Conservation (phyloP, 2,113 vertebrate species). For the Anoura caudifer region DNA sequence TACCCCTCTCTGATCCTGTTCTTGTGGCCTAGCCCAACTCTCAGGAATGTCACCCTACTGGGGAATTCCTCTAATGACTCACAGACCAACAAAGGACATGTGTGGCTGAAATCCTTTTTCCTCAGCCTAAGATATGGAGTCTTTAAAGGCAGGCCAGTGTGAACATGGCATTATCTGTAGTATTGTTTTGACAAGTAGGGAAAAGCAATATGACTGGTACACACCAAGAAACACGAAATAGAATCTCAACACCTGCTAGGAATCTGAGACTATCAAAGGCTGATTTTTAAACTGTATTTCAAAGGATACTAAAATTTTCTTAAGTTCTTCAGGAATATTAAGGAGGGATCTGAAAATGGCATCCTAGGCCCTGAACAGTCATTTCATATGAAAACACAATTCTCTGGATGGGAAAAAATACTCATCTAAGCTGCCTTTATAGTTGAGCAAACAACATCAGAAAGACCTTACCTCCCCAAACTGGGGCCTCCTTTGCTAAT, state of each 20-base stretch:
- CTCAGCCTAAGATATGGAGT: not conserved
- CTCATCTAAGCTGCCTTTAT: not conserved
- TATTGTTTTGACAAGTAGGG: not conserved
- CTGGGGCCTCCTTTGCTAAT: not conserved
- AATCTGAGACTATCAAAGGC: not conserved
- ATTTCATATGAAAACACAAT: not conserved
- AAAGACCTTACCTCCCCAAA: not conserved
- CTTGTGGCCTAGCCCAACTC: not conserved
- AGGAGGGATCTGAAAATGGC: not conserved
- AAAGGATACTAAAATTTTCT: not conserved
- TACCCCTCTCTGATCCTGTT: constrained; percentile 22
- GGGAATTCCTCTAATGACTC: constrained; percentile 55
- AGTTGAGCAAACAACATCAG: not conserved
- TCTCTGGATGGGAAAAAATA: not conserved
- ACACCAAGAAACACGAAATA: not conserved
- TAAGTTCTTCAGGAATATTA: not conserved
- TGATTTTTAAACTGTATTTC: constrained; percentile 13
- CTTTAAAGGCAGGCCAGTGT: not conserved
- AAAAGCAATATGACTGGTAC: not conserved
- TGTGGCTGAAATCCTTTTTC: not conserved
- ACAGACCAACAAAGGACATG: not conserved
- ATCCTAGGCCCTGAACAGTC: not conserved
- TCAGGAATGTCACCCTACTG: constrained; percentile 54
- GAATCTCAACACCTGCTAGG: not conserved
- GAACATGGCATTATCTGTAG: not conserved